Evolutionary conservation across 2,888 invertebrate genomes (phyloP).

Genomic region (Hoplodrina blanda): DNA sequence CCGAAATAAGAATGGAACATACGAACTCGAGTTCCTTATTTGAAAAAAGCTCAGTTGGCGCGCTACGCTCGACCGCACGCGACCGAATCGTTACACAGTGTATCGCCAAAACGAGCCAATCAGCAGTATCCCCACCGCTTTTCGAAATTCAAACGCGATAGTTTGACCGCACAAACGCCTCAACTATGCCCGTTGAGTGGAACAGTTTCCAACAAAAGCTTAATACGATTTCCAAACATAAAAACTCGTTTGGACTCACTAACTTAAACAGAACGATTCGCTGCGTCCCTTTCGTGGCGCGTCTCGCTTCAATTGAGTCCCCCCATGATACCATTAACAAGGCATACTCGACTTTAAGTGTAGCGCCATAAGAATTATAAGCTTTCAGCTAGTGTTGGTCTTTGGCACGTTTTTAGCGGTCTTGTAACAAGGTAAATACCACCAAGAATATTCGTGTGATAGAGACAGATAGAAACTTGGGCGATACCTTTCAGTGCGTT

Average conservation of each 20-base stretch:
- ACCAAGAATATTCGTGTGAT: slow-evolving; percentile 76
- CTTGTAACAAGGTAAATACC: slow-evolving; percentile 82
- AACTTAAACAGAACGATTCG: slow-evolving; percentile 88
- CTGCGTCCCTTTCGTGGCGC: slow-evolving; percentile 82
- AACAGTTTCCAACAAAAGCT: slow-evolving; percentile 91
- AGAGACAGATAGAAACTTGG: slow-evolving; percentile 70
- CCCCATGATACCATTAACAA: slow-evolving; percentile 72
- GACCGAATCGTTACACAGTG: slow-evolving; percentile 83
- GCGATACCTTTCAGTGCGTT: slow-evolving; percentile 40
- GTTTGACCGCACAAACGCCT: slow-evolving; percentile 89
- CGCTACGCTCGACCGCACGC: slow-evolving; percentile 84
- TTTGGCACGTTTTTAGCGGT: slow-evolving; percentile 79
- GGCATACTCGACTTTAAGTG: slow-evolving; percentile 56
- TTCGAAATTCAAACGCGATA: slow-evolving; percentile 84
- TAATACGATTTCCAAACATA: slow-evolving; percentile 91
- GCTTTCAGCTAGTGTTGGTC: slow-evolving; percentile 54
- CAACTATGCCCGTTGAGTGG: slow-evolving; percentile 90
- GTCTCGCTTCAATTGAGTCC: slow-evolving; percentile 86
- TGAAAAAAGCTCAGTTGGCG: slow-evolving; percentile 75
- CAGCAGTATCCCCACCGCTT: slow-evolving; percentile 85
- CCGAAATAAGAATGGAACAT: slow-evolving; percentile 65
- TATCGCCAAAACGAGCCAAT: slow-evolving; percentile 86
- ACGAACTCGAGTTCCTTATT: slow-evolving; percentile 69
- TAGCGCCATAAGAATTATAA: slow-evolving; percentile 48
- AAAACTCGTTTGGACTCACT: slow-evolving; percentile 90